phyloP scores from a whole-genome alignment of 2,797 vertebrate genomes.

The Scomberomorus guttatus region DNA sequence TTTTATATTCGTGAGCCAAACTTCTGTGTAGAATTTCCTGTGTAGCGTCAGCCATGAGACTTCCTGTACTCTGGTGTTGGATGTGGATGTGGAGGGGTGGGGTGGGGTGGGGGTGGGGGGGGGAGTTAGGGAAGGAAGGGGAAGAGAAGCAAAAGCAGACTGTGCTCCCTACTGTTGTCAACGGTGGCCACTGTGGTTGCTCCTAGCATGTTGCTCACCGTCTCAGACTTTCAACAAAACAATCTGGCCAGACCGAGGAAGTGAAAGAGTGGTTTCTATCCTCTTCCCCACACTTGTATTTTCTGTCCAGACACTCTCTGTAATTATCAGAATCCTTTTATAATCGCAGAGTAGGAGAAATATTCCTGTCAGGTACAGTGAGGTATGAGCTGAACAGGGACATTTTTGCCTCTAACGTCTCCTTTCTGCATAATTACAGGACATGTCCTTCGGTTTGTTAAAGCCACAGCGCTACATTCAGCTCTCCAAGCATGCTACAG shows the following conservation, averaged over 20 bases:
- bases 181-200: conserved; percentile 54
- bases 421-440: conserved; percentile 71
- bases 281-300: neutral
- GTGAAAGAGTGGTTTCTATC: conserved; percentile 50
- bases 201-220: conserved; percentile 25
- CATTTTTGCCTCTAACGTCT: conserved; percentile 46
- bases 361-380: conserved; percentile 20
- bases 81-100: conserved; percentile 55
- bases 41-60: conserved; percentile 79
- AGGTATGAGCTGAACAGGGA: conserved; percentile 29
- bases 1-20: conserved; percentile 72
- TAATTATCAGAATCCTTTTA: conserved; percentile 27
- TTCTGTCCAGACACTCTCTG: neutral
- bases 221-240: conserved; percentile 57
- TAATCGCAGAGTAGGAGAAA: conserved; percentile 36
- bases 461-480: conserved; percentile 57
- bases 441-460: conserved; percentile 75
- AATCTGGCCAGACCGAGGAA: conserved; percentile 51
- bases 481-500: conserved; percentile 72
- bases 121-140: conserved; percentile 72
- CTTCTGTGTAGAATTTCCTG: conserved; percentile 83
- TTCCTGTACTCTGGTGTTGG: conserved; percentile 79
- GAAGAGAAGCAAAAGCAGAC: conserved; percentile 71
- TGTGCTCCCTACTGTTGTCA: conserved; percentile 67
- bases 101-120: conserved; percentile 40